A percentile compares a stretch with the other conserved stretches of the same genome.
Conservation (phyloP, 2,797 vertebrate species). For the Mormyrus proboscirostris region DNA sequence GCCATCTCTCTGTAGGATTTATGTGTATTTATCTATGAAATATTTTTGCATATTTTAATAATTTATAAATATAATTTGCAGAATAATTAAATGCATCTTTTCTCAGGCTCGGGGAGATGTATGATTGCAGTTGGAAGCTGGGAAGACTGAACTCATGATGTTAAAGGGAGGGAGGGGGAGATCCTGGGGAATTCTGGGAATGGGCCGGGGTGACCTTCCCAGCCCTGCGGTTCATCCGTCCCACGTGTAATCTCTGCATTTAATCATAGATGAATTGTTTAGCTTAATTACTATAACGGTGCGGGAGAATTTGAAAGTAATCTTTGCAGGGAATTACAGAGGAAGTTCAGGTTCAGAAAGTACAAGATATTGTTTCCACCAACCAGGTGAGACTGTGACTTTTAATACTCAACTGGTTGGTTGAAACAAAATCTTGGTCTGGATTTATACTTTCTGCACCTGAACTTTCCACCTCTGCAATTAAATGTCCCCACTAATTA, state of each 20-base stretch:
- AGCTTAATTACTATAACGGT: background rate
- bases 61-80: constrained; percentile 1
- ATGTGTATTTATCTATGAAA: constrained; percentile 6
- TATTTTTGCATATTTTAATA: constrained; percentile 9
- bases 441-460: background rate
- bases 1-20: constrained; percentile 1
- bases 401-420: background rate
- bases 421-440: background rate
- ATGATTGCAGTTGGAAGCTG: background rate
- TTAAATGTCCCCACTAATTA: background rate
- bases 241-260: background rate
- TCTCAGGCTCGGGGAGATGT: background rate
- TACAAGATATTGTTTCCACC: background rate
- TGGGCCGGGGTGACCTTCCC: background rate
- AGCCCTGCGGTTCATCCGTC: background rate
- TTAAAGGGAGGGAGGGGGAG: background rate
- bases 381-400: background rate
- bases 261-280: background rate
- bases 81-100: background rate
- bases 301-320: background rate
- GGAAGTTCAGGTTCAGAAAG: background rate
- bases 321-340: background rate
- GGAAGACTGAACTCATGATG: background rate
- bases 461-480: background rate
- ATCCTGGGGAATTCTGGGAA: background rate